A percentile compares a stretch with the other conserved stretches of the same genome.
Conservation (phyloP, 2,113 vertebrate genomes). For the Nestor notabilis region DNA sequence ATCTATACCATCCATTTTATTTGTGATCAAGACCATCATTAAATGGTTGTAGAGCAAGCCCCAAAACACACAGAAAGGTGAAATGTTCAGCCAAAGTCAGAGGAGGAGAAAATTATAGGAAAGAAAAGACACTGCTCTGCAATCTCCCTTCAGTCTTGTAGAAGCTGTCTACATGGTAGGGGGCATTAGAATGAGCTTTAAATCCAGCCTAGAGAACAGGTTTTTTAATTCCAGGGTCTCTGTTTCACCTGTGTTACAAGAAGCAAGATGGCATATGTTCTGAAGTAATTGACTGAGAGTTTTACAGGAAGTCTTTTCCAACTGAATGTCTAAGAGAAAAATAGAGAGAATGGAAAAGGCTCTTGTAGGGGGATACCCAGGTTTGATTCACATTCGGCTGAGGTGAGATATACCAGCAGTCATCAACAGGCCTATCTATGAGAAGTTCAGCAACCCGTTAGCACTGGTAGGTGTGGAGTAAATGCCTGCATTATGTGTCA, state of each 20-base stretch:
- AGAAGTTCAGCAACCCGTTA: not conserved
- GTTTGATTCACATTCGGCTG: not conserved
- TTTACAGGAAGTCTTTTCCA: not conserved
- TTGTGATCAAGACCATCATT: not conserved
- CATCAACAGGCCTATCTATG: too few species aligned
- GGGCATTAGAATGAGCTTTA: not conserved
- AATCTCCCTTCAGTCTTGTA: not conserved
- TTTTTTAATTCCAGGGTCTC: not conserved
- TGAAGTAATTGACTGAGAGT: not conserved
- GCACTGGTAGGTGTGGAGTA: not conserved
- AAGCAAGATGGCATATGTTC: not conserved
- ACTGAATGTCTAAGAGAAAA: not conserved
- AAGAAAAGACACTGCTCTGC: not conserved
- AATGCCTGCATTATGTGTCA: not conserved
- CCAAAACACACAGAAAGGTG: not conserved
- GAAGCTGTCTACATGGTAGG: not conserved
- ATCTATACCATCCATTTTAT: not conserved
- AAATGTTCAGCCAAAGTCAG: not conserved
- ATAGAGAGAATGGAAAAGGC: not conserved
- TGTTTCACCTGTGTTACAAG: not conserved
- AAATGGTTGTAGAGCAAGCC: not conserved
- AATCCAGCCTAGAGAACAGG: not conserved
- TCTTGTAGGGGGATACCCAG: not conserved
- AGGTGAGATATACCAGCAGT: not conserved
- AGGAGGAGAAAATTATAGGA: not conserved